Evolutionary conservation across 2,888 invertebrate genomes (phyloP), one percentile per base, ranked within the genome.

Genomic region (Cordilura impudica): DNA sequence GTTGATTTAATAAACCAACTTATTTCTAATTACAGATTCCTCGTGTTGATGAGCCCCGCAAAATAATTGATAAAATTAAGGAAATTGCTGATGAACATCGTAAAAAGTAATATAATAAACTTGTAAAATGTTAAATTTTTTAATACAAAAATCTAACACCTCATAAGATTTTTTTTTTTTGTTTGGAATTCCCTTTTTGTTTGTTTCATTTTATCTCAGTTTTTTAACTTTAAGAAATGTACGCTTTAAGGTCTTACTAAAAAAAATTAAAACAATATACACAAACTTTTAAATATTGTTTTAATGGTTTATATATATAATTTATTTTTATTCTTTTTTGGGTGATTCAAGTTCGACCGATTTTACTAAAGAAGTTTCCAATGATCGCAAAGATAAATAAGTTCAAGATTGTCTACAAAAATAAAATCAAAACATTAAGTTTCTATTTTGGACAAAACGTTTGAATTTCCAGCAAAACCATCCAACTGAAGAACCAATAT

Each of bases 1-100:
- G 49, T 19, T 26, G 26, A 61, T 23, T 31, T 12, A 45, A 51
- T 35, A 56, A 51, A 29, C 81, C 56, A 69, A 83, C 82, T 84
- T 83, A 12, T n/a, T 81, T 81, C 81, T 8, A 45, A 21, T 90
- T 91, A 71, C 90, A 97, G 96, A 92, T 97, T 81, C 96, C 96
- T 6, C 93, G 94, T 87, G 95, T 97, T 4, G 96, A 97, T 90
- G 95, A 97, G 83, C 97, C 97, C 3, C 90, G 91, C 77, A 93
- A 93, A 83, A 87, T 97, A 84, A 90, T 94, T 85, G 93, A 94
- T 81, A 94, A 93, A 89, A 88, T 95, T 49, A 94, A 93, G 88
- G 92, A 93, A 39, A 56, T 74, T 4, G 81, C 94, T 19, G 94
- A 96, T 8, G 85, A 88, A 14, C 85, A 86, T 74, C 87, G 86